Evolutionary conservation across 2,888 invertebrate species (phyloP).

Genomic region (Acanthosoma haemorrhoidale): DNA sequence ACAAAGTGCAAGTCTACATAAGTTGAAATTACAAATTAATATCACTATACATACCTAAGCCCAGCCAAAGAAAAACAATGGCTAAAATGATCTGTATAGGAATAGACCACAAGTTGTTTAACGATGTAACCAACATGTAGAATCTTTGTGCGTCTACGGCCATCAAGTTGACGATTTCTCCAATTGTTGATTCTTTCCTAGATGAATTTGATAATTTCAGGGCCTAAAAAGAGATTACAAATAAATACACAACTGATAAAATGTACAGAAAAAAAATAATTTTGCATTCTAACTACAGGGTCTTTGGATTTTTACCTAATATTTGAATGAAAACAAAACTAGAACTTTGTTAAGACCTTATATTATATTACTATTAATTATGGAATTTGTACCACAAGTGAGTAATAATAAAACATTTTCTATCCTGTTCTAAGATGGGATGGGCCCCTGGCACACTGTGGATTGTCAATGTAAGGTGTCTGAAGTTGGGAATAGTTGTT

Average conservation of each 20-base stretch:
- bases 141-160: conserved; percentile 50
- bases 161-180: conserved; percentile 52
- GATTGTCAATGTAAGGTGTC: no score
- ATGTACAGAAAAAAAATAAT: no score
- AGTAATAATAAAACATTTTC: no score
- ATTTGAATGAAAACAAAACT: conserved; percentile 41
- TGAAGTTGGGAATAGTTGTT: no score
- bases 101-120: conserved; percentile 50
- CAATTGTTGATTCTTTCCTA: conserved; percentile 47
- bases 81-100: conserved; percentile 54
- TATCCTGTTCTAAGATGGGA: no score
- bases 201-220: conserved; percentile 46
- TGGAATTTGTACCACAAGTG: neutral
- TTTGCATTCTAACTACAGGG: neutral
- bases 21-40: no score
- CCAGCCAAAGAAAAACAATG: conserved; percentile 50
- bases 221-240: conserved; percentile 41
- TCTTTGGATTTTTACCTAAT: neutral
- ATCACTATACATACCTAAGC: conserved; percentile 44
- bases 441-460: no score
- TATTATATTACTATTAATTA: conserved; percentile 46
- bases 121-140: conserved; percentile 47
- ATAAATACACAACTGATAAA: no score
- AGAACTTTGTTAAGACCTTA: conserved; percentile 48
- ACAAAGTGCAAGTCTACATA: no score